These are phyloP conservation scores for Telmatochromis bifrenatus DNA, from an alignment of 2,113 vertebrate genomes.

Conservation along the genomic window DNA sequence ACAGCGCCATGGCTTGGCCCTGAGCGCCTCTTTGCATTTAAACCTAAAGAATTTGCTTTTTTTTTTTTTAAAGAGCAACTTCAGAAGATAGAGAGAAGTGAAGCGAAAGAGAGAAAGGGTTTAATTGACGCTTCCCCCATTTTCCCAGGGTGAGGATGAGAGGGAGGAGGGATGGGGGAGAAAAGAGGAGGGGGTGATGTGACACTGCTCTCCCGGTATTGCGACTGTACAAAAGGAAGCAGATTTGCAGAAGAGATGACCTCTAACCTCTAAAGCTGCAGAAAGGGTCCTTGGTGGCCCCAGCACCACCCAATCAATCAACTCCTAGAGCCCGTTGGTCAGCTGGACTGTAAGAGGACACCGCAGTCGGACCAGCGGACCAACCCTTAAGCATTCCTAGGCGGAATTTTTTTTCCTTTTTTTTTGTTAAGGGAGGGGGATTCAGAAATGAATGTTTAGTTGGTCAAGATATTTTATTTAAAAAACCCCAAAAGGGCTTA, in stretches of 20 bases:
- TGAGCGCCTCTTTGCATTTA: constrained; percentile 56
- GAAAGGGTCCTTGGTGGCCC: constrained; percentile 90
- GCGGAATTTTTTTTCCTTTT: background rate
- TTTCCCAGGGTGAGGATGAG: constrained; percentile 82
- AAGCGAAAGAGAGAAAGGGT: constrained; percentile 52
- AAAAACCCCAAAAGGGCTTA: accelerated
- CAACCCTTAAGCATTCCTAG: constrained; percentile 76
- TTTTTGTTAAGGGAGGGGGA: background rate
- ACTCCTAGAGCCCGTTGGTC: constrained; percentile 82
- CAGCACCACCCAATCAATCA: constrained; percentile 98
- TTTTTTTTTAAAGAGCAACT: constrained; percentile 38
- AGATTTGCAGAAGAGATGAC: constrained; percentile 93
- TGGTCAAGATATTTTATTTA: background rate
- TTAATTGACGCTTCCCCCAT: constrained; percentile 82
- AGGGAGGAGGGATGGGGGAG: constrained; percentile 12
- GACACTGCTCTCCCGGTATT: constrained; percentile 75
- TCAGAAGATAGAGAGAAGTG: constrained; percentile 51
- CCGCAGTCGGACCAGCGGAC: constrained; percentile 52
- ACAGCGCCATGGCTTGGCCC: constrained; percentile 26
- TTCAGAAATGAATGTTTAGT: background rate
- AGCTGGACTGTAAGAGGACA: constrained; percentile 91
- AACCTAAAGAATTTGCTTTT: constrained; percentile 74
- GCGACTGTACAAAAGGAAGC: constrained; percentile 97
- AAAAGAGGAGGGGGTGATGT: constrained; percentile 79
- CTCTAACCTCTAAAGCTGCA: constrained; percentile 84